phyloP scores from a whole-genome alignment of 2,797 vertebrate genomes.

The Brachyalestes nurse region DNA sequence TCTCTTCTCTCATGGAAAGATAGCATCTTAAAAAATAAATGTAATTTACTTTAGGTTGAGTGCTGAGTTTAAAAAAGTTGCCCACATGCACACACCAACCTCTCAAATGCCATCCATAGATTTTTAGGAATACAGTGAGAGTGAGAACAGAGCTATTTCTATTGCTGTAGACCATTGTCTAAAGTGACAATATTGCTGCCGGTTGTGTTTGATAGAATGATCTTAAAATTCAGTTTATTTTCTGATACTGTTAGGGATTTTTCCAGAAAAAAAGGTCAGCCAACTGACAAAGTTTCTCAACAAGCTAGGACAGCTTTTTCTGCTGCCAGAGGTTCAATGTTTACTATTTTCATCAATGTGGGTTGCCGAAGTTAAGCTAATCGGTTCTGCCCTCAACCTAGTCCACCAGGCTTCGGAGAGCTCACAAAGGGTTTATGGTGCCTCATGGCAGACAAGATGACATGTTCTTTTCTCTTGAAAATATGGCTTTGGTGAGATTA shows the following conservation, averaged over 20 bases:
- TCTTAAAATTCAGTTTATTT: constrained; percentile 53
- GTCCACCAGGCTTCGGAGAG: constrained; percentile 67
- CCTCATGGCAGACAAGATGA: constrained; percentile 72
- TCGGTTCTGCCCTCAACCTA: constrained; percentile 79
- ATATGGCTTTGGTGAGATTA: constrained; percentile 82
- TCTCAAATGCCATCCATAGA: constrained; percentile 39
- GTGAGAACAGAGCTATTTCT: constrained; percentile 31
- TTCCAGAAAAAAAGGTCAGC: constrained; percentile 63
- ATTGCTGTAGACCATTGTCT: constrained; percentile 39
- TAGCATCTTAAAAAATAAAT: constrained; percentile 38
- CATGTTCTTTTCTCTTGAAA: constrained; percentile 74
- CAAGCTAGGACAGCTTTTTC: constrained; percentile 67
- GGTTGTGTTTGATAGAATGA: constrained; percentile 64
- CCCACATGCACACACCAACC: constrained; percentile 13
- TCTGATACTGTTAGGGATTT: constrained; percentile 60
- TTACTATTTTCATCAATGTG: constrained; percentile 71
- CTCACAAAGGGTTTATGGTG: constrained; percentile 76
- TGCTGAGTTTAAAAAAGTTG: constrained; percentile 27
- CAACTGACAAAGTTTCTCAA: constrained; percentile 53
- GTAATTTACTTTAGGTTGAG: constrained; percentile 11
- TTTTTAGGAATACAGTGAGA: constrained; percentile 53
- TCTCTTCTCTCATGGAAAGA: constrained; percentile 39
- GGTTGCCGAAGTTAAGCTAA: constrained; percentile 80
- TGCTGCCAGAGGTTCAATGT: constrained; percentile 63
- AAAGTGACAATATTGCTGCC: constrained; percentile 52